phyloP scores from a whole-genome alignment of 2,113 vertebrate genomes.

The Paramisgurnus dabryanus region DNA sequence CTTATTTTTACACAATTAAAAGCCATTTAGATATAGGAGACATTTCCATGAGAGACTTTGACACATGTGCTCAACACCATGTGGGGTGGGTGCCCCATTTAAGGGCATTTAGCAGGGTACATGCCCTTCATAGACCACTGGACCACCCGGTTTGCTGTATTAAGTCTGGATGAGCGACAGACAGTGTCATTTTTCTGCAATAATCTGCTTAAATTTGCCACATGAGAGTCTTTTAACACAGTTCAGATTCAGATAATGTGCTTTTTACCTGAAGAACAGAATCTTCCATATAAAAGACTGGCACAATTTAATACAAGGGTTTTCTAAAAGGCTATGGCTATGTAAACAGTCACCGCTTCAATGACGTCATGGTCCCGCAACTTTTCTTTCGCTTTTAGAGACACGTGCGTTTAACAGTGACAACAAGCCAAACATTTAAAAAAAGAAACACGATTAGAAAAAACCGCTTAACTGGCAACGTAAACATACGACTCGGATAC shows the following conservation, averaged over 20 bases:
- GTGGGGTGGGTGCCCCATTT: not conserved
- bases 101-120: not conserved
- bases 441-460: not conserved
- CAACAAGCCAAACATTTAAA: not conserved
- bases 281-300: not conserved
- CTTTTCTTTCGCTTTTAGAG: not conserved
- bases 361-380: constrained; percentile 33
- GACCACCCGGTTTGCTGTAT: not conserved
- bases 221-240: too few relatives aligned
- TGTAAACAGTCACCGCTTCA: constrained; percentile 4
- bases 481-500: not conserved
- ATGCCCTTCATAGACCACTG: not conserved
- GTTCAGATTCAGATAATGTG: not conserved
- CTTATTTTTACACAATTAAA: not conserved
- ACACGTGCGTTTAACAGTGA: not conserved
- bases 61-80: constrained; percentile 1
- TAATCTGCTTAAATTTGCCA: too few relatives aligned
- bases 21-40: not conserved
- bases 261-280: not conserved
- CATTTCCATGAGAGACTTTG: not conserved
- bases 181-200: too few relatives aligned
- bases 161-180: not conserved
- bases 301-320: not conserved
- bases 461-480: not conserved
- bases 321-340: not conserved